Evolutionary conservation across 2,113 vertebrate species (phyloP).

Genomic region (Turnix velox): DNA sequence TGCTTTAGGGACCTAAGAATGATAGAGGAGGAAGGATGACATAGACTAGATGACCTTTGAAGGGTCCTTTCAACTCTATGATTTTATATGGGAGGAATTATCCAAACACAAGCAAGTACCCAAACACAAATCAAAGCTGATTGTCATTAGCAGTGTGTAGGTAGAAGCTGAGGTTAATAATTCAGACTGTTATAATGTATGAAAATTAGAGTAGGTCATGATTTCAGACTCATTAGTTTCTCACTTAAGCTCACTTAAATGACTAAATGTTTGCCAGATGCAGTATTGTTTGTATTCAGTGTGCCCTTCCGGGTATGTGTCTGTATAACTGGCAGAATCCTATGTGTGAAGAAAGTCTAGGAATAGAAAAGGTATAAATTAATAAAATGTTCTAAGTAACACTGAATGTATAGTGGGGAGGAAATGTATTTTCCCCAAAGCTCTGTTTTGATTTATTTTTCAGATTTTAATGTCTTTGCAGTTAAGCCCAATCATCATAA

Average conservation of each 20-base stretch:
- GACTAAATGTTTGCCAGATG: not conserved
- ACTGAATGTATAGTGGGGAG: not conserved
- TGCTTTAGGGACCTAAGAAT: rapidly evolving
- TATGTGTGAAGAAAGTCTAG: not conserved
- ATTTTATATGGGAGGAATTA: too few species aligned
- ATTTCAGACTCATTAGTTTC: slow-evolving; percentile 13
- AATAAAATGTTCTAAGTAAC: not conserved
- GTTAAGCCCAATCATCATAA: not conserved
- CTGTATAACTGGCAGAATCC: not conserved
- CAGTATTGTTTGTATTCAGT: not conserved
- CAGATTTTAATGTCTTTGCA: not conserved
- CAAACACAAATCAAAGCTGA: not conserved
- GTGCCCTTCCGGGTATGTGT: not conserved
- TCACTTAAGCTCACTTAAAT: not conserved
- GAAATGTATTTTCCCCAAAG: not conserved
- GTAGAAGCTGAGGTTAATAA: not conserved
- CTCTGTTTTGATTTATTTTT: not conserved
- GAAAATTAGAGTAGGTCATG: not conserved
- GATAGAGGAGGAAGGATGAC: not conserved
- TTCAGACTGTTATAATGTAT: not conserved
- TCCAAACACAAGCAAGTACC: not conserved
- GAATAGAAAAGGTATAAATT: not conserved
- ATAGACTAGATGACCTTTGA: too few species aligned
- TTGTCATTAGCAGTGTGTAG: not conserved
- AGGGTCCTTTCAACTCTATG: too few species aligned